Evolutionary conservation across 1,140 invertebrate genomes (phyloP).

Genomic region (Drosophila tsacasi): DNA sequence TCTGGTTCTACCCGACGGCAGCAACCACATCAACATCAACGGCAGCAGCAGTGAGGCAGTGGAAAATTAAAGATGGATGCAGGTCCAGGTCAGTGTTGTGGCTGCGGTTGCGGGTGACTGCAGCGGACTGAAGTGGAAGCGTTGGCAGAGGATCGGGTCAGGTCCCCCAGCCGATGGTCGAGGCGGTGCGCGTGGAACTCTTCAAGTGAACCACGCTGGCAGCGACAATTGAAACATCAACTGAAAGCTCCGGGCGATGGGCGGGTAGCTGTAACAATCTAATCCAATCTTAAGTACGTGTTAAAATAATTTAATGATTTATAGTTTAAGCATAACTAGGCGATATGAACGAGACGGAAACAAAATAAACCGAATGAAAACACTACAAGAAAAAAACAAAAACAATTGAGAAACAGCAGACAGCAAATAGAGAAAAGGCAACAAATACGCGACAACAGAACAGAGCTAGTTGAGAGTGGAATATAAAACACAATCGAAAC

Average conservation of each 20-base stretch:
- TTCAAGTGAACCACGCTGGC: slow-evolving; percentile 68
- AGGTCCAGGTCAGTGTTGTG: slow-evolving; percentile 22
- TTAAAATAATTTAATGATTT: slow-evolving; percentile 84
- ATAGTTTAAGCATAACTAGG: slow-evolving; percentile 76
- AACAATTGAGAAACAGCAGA: slow-evolving; percentile 36
- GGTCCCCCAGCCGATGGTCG: slow-evolving; percentile 36
- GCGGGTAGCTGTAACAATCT: slow-evolving; percentile 83
- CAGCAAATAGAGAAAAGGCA: slow-evolving; percentile 27
- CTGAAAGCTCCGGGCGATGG: slow-evolving; percentile 71
- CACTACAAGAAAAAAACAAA: slow-evolving; percentile 29
- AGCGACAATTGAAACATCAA: slow-evolving; percentile 46
- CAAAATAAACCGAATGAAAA: slow-evolving; percentile 54
- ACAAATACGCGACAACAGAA: slow-evolving; percentile 32
- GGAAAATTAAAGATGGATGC: slow-evolving; percentile 12
- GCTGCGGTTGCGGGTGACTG: slow-evolving; percentile 32
- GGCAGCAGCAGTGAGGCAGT: slow-evolving; percentile 27
- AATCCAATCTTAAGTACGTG: slow-evolving; percentile 82
- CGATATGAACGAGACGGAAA: slow-evolving; percentile 65
- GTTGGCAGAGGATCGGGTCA: slow-evolving; percentile 3
- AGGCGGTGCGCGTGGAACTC: slow-evolving; percentile 68
- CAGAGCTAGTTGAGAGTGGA: slow-evolving; percentile 40
- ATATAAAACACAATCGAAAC: slow-evolving; percentile 53
- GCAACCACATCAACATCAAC: slow-evolving; percentile 19
- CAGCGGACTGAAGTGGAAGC: slow-evolving; percentile 2
- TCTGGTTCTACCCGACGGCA: slow-evolving; percentile 13